Evolutionary conservation across 2,888 invertebrate species (phyloP).

Genomic region (Andrena minutula): DNA sequence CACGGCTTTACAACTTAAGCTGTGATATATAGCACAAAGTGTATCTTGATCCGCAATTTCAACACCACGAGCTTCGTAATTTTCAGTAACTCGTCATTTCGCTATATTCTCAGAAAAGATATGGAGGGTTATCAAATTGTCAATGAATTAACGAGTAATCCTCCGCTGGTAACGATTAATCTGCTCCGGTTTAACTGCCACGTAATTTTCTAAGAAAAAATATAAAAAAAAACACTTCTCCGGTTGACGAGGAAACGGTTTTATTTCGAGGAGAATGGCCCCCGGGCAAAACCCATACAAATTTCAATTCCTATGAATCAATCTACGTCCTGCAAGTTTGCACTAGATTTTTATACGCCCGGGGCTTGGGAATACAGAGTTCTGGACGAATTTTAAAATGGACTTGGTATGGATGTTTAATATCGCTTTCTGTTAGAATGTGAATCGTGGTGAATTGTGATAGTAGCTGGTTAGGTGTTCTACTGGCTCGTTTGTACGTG

Average conservation of each 20-base stretch:
- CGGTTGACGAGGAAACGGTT: neutral
- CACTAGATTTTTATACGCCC: neutral
- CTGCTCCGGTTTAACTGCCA: neutral
- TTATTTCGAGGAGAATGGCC: neutral
- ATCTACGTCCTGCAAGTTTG: slow-evolving; percentile 10
- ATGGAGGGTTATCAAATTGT: too few species aligned
- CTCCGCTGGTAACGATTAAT: neutral
- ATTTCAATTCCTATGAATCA: slow-evolving; percentile 22
- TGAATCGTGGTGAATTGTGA: too few species aligned
- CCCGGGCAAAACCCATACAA: neutral
- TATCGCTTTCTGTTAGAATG: too few species aligned
- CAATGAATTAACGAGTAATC: too few species aligned
- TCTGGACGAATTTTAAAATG: neutral
- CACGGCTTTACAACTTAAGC: slow-evolving; percentile 27
- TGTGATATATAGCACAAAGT: neutral
- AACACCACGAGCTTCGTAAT: too few species aligned
- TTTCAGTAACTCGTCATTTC: too few species aligned
- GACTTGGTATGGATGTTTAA: too few species aligned
- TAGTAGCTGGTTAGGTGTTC: too few species aligned
- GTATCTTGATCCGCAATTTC: neutral
- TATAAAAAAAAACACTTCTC: neutral
- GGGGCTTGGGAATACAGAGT: neutral
- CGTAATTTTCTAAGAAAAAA: slow-evolving; percentile 14
- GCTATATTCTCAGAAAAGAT: too few species aligned
- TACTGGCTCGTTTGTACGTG: too few species aligned